These are phyloP conservation scores for Hemiprocne comata DNA, from an alignment of 2,113 vertebrate genomes.

Conservation along the genomic window DNA sequence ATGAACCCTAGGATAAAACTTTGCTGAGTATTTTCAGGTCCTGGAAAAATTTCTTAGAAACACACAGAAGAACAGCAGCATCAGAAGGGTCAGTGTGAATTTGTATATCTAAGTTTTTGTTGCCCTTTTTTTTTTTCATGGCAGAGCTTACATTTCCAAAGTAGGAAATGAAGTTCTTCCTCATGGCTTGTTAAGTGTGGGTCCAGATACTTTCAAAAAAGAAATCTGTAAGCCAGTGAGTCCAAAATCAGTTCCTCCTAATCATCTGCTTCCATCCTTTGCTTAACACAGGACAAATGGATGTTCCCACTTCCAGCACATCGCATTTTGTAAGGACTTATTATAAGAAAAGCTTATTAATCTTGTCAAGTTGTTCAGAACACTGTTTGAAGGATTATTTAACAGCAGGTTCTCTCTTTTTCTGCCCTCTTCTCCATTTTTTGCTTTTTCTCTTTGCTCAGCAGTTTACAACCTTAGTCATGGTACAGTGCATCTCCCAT, in stretches of 20 bases:
- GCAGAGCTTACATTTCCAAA: not conserved
- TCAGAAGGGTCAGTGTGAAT: not conserved
- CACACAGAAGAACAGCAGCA: not conserved
- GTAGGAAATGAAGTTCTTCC: not conserved
- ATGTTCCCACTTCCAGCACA: not conserved
- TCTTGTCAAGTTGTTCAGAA: conserved; percentile 25
- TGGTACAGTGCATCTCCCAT: not conserved
- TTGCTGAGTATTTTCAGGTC: not conserved
- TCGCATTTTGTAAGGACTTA: conserved; percentile 1
- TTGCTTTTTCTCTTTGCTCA: conserved; percentile 23
- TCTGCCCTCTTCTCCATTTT: not conserved
- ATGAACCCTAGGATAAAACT: not conserved
- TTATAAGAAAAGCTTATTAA: conserved; percentile 42
- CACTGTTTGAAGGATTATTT: not conserved
- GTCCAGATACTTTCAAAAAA: not conserved
- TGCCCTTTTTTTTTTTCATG: not conserved
- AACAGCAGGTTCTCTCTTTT: not conserved
- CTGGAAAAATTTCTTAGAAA: not conserved
- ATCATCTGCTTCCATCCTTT: not conserved
- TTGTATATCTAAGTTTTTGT: not conserved
- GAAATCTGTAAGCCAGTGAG: fast-evolving
- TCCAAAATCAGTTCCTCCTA: not conserved
- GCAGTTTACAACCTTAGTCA: conserved; percentile 40
- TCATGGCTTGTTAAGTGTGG: not conserved
- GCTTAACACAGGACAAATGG: not conserved